Base-by-base conservation (phyloP, 2,888 invertebrate genomes). In the Oeneis ivallda region DNA sequence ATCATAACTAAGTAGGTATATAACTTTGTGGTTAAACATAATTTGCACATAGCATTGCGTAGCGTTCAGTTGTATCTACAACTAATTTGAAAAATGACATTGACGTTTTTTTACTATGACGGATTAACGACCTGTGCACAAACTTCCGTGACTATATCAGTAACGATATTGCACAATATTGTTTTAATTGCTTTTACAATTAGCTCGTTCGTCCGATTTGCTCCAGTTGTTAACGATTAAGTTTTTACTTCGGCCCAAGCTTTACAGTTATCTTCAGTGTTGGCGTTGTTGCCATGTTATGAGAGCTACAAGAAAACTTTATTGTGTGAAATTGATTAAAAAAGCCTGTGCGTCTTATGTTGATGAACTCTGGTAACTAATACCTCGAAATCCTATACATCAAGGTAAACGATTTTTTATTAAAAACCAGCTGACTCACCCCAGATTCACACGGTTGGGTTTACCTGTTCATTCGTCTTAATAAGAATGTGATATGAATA, bases 211-310 rank as follows among this genome's bases (percentile, higher is more conserved):
- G 83, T 80, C 82, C 81, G 90, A 90, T 91, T 89, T 84, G 91
- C 89, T 90, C 91, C 89, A 90, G 87, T 91, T 90, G 86, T 86
- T 88, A 86, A 76, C 87, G 87, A 89, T 89, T 87, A 84, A 84
- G 83, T 89, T 91, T 89, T 91, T 90, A 85, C 82, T 71, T 78
- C 82, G 73, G 78, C 79, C 82, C 81, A 83, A 86, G 80, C 81
- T 86, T 85, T 86, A 91, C 91, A 82, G 90, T 89, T 91, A 91
- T 74, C 71, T 73, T 74, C 71, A 76, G 74, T 79, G 52, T 10
- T 39, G 43, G 34, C 62, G 53, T 43, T 37, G 81, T 83, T 85
- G 79, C 83, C 76, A 79, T 81, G 82, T 82, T 85, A 87, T 85
- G 82, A 76, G 74, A 79, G 79, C 80, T 80, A 82, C 79, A 78